Conservation (phyloP, 2,888 invertebrate genomes). For the Brachynemurus nebulosus region DNA sequence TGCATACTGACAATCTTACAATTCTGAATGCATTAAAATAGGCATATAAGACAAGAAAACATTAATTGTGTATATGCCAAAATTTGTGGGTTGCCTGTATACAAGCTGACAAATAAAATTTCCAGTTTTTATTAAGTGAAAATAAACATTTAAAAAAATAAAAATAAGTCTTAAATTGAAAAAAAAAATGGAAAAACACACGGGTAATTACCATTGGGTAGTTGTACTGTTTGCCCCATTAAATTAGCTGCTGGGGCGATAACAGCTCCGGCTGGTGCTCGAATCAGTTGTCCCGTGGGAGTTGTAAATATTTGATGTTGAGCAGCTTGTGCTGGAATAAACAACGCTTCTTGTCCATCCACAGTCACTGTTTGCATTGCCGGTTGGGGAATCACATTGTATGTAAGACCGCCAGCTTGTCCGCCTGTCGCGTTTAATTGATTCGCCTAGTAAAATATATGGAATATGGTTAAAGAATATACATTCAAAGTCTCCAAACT, state of each 20-base stretch:
- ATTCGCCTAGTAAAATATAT: slow-evolving; percentile 35
- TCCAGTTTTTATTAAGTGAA: no score
- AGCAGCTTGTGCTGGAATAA: slow-evolving; percentile 65
- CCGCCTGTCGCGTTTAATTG: slow-evolving; percentile 33
- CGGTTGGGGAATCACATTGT: slow-evolving; percentile 47
- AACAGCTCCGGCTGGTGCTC: slow-evolving; percentile 55
- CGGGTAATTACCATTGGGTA: slow-evolving; percentile 43
- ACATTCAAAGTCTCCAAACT: no score
- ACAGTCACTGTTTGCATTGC: slow-evolving; percentile 78
- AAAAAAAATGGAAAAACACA: background rate
- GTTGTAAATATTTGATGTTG: slow-evolving; percentile 37
- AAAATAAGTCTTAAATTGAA: background rate
- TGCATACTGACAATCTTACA: background rate
- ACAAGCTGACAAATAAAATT: no score
- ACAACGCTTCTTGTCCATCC: slow-evolving; percentile 84
- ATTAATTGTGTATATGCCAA: no score
- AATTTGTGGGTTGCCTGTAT: no score
- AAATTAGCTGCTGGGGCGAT: slow-evolving; percentile 53
- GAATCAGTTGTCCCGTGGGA: slow-evolving; percentile 56
- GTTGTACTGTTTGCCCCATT: slow-evolving; percentile 48
- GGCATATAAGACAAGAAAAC: no score
- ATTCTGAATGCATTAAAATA: no score
- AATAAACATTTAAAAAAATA: no score
- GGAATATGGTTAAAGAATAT: no score
- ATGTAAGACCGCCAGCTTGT: slow-evolving; percentile 32